Evolutionary conservation across 2,888 invertebrate genomes (phyloP).

Genomic region (Andrena dorsata): DNA sequence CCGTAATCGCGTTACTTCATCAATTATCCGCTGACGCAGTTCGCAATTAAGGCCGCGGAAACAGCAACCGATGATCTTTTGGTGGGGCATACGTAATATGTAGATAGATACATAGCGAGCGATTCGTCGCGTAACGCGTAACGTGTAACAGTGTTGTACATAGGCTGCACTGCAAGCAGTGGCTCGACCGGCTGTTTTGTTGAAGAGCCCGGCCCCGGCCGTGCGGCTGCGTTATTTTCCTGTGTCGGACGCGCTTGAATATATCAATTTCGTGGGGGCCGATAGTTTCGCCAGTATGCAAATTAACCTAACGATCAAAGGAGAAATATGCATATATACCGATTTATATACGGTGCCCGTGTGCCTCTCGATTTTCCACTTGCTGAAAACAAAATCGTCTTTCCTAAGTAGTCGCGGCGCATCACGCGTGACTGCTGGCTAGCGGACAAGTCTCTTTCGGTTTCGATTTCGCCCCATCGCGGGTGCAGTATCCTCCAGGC

Average conservation of each 20-base stretch:
- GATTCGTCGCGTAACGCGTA: constrained; percentile 42
- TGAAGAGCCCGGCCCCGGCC: constrained; percentile 15
- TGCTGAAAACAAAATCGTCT: constrained; percentile 24
- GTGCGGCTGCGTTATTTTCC: constrained; percentile 42
- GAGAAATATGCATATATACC: constrained; percentile 55
- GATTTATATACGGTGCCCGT: constrained; percentile 56
- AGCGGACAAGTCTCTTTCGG: neutral
- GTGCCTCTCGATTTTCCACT: constrained; percentile 38
- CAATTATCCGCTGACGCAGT: constrained; percentile 74
- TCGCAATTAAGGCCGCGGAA: constrained; percentile 73
- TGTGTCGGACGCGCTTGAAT: constrained; percentile 53
- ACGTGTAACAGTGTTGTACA: neutral
- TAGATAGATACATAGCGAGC: constrained; percentile 7
- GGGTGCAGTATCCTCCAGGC: too few relatives aligned
- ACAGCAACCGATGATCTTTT: constrained; percentile 63
- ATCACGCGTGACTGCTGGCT: neutral
- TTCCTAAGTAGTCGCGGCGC: neutral
- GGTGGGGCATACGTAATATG: constrained; percentile 40
- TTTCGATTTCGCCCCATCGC: neutral
- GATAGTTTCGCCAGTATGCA: constrained; percentile 53
- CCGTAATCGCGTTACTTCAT: constrained; percentile 75
- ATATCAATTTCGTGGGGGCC: constrained; percentile 44
- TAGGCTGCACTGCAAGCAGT: too few relatives aligned
- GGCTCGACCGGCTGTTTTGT: constrained; percentile 19
- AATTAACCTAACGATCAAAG: constrained; percentile 59